Evolutionary conservation across 2,888 invertebrate species (phyloP), one percentile per base, ranked within the genome.

Genomic region (Acleris literana): DNA sequence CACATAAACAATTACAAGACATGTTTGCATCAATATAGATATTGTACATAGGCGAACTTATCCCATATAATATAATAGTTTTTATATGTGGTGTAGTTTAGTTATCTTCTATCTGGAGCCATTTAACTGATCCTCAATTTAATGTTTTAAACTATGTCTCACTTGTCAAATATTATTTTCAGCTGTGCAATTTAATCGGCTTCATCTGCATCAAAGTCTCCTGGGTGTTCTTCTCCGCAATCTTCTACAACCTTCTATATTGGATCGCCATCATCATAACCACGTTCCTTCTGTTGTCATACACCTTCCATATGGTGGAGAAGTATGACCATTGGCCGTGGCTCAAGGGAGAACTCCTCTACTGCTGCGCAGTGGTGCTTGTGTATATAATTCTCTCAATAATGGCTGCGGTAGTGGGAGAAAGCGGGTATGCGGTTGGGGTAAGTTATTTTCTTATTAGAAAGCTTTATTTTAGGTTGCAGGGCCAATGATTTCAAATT

Each of bases 271-370:
- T 97, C 77, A 96, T 97, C 93, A 93, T 97, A 71, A 96, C 97
- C 0, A 93, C 94, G 2, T 93, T 96, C 64, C 85, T 98, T 25
- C 87, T 98, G 17, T 91, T 94, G 0, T 93, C 96, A 70, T 98
- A 98, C 83, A 81, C 96, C 51, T 96, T 97, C 84, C 97, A 97
- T 83, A 92, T 97, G 9, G 94, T 97, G 61, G 98, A 98, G 87
- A 96, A 96, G 81, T 94, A 95, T 72, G 95, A 95, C 79, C 94
- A 93, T 76, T 94, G 97, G 77, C 97, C 97, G 0, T 98, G 98
- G 97, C 88, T 97, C 48, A 96, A 96, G 84, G 94, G 95, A 72
- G 97, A 98, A 88, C 94, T 97, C 74, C 90, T 94, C 58, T 97
- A 94, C 87, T 96, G 96, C 79, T 91, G 90, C 0, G 69, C 95